These are phyloP conservation scores for Rallus limicola DNA, from an alignment of 2,113 vertebrate genomes.

Conservation along the genomic window DNA sequence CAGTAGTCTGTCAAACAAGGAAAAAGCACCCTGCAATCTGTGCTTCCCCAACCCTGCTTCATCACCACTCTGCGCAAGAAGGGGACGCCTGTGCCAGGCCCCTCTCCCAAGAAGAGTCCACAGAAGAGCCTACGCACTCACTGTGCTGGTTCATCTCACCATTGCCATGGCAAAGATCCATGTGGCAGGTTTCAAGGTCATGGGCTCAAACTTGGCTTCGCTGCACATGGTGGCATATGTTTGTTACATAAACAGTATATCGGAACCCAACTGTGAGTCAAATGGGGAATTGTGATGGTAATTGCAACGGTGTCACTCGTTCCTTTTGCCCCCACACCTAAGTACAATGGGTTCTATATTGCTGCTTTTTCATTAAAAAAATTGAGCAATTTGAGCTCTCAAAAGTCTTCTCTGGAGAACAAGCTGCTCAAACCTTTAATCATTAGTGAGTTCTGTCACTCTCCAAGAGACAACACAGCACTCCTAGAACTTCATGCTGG, in stretches of 20 bases:
- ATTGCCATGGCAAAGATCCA: neutral
- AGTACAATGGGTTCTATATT: neutral
- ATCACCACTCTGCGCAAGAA: accelerated
- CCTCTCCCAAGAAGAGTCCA: neutral
- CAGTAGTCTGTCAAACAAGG: accelerated
- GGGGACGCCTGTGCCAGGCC: neutral
- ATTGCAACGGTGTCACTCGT: neutral
- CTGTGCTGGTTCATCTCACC: neutral
- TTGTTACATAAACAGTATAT: neutral
- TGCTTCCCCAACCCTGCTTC: neutral
- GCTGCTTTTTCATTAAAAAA: neutral
- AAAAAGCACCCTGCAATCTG: neutral
- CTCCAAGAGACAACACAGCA: neutral
- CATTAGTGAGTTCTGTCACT: neutral
- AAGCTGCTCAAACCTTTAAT: neutral
- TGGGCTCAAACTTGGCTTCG: neutral
- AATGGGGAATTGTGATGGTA: neutral
- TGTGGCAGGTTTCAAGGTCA: neutral
- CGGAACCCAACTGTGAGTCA: neutral
- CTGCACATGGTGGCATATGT: neutral
- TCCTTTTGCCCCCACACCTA: neutral
- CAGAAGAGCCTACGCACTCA: accelerated
- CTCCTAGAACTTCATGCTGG: neutral
- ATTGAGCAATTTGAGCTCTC: neutral
- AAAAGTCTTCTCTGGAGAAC: neutral